Evolutionary conservation across 1,140 invertebrate genomes (phyloP).

Genomic region (Venturia canescens): DNA sequence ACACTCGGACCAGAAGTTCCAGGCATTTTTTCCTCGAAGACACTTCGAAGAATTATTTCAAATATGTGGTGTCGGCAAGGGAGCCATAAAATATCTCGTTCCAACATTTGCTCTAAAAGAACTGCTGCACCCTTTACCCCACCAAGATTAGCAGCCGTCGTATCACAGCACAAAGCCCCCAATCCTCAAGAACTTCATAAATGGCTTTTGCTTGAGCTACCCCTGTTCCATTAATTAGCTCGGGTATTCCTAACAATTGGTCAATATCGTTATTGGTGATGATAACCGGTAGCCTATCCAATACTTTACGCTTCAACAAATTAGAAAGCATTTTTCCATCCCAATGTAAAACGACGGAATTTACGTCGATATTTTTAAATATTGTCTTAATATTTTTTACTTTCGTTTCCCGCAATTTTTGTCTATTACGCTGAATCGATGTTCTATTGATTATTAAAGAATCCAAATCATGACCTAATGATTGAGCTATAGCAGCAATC

Average conservation of each 20-base stretch:
- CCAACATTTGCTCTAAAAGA: slow-evolving; percentile 44
- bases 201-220: slow-evolving; percentile 11
- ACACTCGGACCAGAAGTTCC: slow-evolving; percentile 51
- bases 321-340: slow-evolving; percentile 56
- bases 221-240: slow-evolving; percentile 49
- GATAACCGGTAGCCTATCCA: slow-evolving; percentile 54
- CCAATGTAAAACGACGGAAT: slow-evolving; percentile 52
- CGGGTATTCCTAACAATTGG: slow-evolving; percentile 50
- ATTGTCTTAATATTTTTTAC: slow-evolving; percentile 53
- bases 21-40: slow-evolving; percentile 34
- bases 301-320: slow-evolving; percentile 45
- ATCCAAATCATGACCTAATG: slow-evolving; percentile 45
- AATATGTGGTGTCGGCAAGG: slow-evolving; percentile 54
- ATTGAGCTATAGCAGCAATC: slow-evolving; percentile 47
- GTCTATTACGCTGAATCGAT: slow-evolving; percentile 48
- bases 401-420: slow-evolving; percentile 49
- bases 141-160: slow-evolving; percentile 52
- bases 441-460: slow-evolving; percentile 51
- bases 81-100: slow-evolving; percentile 50
- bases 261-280: slow-evolving; percentile 47
- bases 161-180: slow-evolving; percentile 51
- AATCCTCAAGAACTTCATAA: slow-evolving; percentile 40
- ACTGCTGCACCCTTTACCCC: slow-evolving; percentile 48
- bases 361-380: slow-evolving; percentile 49
- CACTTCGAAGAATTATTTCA: slow-evolving; percentile 51